A percentile compares a stretch with the other conserved stretches of the same genome.
These are phyloP conservation scores for Phymatocera aterrima DNA, from an alignment of 2,888 invertebrate genomes.

Conservation along the genomic window DNA sequence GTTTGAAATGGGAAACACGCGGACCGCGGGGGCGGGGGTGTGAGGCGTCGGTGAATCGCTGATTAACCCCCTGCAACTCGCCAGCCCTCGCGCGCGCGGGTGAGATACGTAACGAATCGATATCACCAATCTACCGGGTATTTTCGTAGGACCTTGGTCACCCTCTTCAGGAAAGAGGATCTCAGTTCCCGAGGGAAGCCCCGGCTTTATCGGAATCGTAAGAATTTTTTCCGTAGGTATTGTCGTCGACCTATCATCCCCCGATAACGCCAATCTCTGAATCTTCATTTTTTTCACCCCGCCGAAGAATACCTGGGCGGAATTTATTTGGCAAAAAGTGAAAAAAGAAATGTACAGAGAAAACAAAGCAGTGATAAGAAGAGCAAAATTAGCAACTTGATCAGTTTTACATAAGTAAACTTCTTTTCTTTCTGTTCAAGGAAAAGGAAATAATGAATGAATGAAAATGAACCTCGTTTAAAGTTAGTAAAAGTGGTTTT, in stretches of 20 bases:
- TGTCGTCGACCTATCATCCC: slow-evolving; percentile 79
- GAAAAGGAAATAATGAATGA: neutral
- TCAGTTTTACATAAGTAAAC: no score
- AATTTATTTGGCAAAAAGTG: neutral
- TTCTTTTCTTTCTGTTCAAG: no score
- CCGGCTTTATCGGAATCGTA: slow-evolving; percentile 85
- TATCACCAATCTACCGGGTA: slow-evolving; percentile 76
- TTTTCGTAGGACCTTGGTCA: slow-evolving; percentile 85
- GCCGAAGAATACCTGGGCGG: slow-evolving; percentile 80
- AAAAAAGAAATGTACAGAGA: neutral
- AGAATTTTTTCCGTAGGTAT: slow-evolving; percentile 85
- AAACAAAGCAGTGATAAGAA: neutral
- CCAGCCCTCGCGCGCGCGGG: neutral
- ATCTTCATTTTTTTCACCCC: slow-evolving; percentile 91
- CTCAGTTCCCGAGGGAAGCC: slow-evolving; percentile 84
- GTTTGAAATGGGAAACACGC: slow-evolving; percentile 35
- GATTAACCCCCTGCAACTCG: slow-evolving; percentile 36
- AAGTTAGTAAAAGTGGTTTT: slow-evolving; percentile 78
- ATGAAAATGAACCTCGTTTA: slow-evolving; percentile 76
- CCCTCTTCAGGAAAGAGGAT: slow-evolving; percentile 87
- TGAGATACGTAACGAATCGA: slow-evolving; percentile 44
- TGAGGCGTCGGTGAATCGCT: slow-evolving; percentile 38
- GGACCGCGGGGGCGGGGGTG: slow-evolving; percentile 1
- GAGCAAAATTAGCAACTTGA: no score
- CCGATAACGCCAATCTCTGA: slow-evolving; percentile 82